These are phyloP conservation scores for Lypha dubia DNA, from an alignment of 2,888 invertebrate species.

Conservation along the genomic window DNA sequence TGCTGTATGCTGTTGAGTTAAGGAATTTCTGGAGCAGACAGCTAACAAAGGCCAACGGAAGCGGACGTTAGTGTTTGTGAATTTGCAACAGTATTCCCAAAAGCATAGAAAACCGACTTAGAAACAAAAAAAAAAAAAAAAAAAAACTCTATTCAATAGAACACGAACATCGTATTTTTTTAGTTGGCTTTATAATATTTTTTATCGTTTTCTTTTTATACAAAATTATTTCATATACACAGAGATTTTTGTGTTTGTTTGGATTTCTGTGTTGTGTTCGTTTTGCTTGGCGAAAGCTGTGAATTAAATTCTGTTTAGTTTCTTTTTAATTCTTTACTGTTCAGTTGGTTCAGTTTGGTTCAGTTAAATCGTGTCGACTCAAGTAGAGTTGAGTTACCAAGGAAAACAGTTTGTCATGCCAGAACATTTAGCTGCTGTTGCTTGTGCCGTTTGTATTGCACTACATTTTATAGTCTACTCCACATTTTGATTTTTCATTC, in stretches of 20 bases:
- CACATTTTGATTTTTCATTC: slow-evolving; percentile 37
- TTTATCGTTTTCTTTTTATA: slow-evolving; percentile 27
- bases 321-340: slow-evolving; percentile 24
- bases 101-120: slow-evolving; percentile 46
- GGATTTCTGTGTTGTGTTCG: slow-evolving; percentile 39
- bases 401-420: slow-evolving; percentile 54
- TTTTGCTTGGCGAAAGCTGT: slow-evolving; percentile 53
- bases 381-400: slow-evolving; percentile 62
- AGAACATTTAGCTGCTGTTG: slow-evolving; percentile 66
- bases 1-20: slow-evolving; percentile 57
- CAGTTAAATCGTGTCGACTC: slow-evolving; percentile 13
- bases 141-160: slow-evolving; percentile 33
- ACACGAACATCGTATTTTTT: slow-evolving; percentile 50
- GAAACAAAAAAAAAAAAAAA: too few relatives aligned
- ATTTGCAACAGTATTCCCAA: slow-evolving; percentile 46
- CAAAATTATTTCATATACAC: slow-evolving; percentile 30
- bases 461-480: slow-evolving; percentile 40
- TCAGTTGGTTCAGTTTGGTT: slow-evolving; percentile 38
- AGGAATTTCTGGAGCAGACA: slow-evolving; percentile 74
- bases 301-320: slow-evolving; percentile 60
- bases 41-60: slow-evolving; percentile 73
- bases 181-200: slow-evolving; percentile 35
- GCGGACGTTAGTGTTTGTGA: slow-evolving; percentile 68
- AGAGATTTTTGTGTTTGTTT: slow-evolving; percentile 20
- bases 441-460: slow-evolving; percentile 64